Evolutionary conservation across 2,113 vertebrate genomes (phyloP), one percentile per base, ranked within the genome.

Genomic region (Catharus minimus): DNA sequence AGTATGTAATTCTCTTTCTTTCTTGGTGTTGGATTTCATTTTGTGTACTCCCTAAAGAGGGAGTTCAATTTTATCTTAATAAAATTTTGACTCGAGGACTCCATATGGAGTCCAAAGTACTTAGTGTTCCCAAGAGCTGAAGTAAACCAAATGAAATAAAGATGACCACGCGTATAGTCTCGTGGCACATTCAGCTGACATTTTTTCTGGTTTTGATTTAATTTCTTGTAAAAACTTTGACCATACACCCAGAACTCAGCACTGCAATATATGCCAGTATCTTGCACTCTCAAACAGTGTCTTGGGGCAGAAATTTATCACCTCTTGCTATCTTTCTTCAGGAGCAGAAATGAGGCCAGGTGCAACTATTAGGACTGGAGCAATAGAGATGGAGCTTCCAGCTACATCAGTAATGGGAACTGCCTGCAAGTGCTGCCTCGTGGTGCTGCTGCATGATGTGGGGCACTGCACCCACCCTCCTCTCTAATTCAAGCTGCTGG

Each of bases 1-100:
- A 93, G 61, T 79, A 87, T 94, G 78, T 75, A 80, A 84, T 91
- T 93, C 77, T 85, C 22, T n/a, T 79, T 89, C 32, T 33, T 94
- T 82, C 77, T 93, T 84, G 39, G 66, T 91, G 77, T 50, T 86
- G 53, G 74, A 81, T 90, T 80, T 89, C 57, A 71, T 95, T 94
- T 92, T 52, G 47, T 73, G 52, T 85, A 72, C 84, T 87, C 85
- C 65, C 85, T 89, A 79, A 82, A 90, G 44, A 55, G 50, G 6
- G 61, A 89, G 55, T 94, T 95, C 87, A 64, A 23, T 82, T 95
- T 96, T 90, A 72, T 91, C 62, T 88, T 95, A 92, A 79, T 86
- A 90, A 73, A 47, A 88, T 90, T 90, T 90, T 85, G 61, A 80
- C 77, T 93, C 69, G 72, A 75, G 89, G 79, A 86, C 74, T 94